phyloP scores from a whole-genome alignment of 2,797 vertebrate genomes.

The Emys orbicularis region DNA sequence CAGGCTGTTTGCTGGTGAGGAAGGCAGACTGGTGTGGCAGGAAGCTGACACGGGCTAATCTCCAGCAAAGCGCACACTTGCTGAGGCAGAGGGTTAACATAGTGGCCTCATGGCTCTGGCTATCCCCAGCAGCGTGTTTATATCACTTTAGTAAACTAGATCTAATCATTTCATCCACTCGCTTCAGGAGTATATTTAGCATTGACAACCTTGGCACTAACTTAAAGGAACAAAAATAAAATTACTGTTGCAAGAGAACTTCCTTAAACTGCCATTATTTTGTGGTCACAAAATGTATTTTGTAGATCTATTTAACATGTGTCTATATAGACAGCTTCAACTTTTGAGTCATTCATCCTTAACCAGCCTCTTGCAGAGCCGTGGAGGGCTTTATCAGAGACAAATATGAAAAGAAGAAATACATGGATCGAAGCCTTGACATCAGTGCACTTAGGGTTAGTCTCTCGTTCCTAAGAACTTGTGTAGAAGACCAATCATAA shows the following conservation, averaged over 20 bases:
- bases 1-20: background rate
- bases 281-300: background rate
- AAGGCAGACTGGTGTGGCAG: background rate
- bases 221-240: background rate
- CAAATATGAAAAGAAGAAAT: conserved; percentile 99
- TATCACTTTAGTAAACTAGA: background rate
- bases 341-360: conserved; percentile 76
- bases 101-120: too few relatives aligned
- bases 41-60: background rate
- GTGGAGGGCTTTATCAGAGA: conserved; percentile 96
- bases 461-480: conserved; percentile 46
- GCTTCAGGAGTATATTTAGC: background rate
- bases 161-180: background rate
- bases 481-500: background rate
- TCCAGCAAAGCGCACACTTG: background rate
- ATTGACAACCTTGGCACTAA: background rate
- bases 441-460: conserved; percentile 91
- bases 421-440: conserved; percentile 96
- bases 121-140: background rate
- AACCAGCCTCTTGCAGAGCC: conserved; percentile 82
- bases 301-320: background rate
- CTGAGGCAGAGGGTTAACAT: background rate
- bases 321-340: background rate
- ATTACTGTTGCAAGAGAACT: conserved; percentile 36
- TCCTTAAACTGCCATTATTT: background rate